A percentile compares a stretch with the other conserved stretches of the same genome.
Conservation (phyloP, 2,888 invertebrate species). For the Drosophila subsilvestris region DNA sequence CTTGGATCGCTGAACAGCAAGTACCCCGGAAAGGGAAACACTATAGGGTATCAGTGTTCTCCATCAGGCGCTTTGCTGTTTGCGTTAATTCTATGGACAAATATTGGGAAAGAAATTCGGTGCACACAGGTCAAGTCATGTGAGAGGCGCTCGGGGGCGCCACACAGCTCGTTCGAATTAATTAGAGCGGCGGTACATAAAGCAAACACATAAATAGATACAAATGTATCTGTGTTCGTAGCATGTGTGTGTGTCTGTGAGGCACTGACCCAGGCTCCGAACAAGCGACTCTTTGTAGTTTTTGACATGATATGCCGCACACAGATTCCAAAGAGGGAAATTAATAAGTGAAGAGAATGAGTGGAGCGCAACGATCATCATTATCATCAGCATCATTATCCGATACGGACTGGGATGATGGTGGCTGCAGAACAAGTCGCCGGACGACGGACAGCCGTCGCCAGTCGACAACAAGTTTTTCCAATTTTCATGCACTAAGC, state of each 20-base stretch:
- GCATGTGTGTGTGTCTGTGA: conserved; percentile 2
- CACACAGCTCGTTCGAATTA: conserved; percentile 59
- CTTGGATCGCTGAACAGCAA: background rate
- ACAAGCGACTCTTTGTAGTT: conserved; percentile 71
- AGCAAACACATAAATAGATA: conserved; percentile 25
- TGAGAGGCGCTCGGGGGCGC: conserved; percentile 36
- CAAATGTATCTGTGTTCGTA: background rate
- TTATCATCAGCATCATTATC: conserved; percentile 39
- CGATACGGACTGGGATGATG: conserved; percentile 10
- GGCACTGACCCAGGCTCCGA: conserved; percentile 54
- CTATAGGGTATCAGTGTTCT: background rate
- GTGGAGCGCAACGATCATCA: conserved; percentile 26
- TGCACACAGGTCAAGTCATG: conserved; percentile 56
- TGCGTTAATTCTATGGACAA: conserved; percentile 56
- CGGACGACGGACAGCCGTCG: conserved; percentile 23
- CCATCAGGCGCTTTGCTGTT: conserved; percentile 54
- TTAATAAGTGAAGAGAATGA: conserved; percentile 61
- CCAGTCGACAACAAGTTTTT: conserved; percentile 64
- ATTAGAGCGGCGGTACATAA: conserved; percentile 60
- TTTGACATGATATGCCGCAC: conserved; percentile 69
- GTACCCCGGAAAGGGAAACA: background rate
- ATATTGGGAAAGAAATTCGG: conserved; percentile 37
- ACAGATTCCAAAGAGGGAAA: conserved; percentile 58
- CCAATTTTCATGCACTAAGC: conserved; percentile 75
- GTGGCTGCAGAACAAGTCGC: conserved; percentile 64